Evolutionary conservation across 2,113 vertebrate species (phyloP).

Genomic region (Sapajus apella): DNA sequence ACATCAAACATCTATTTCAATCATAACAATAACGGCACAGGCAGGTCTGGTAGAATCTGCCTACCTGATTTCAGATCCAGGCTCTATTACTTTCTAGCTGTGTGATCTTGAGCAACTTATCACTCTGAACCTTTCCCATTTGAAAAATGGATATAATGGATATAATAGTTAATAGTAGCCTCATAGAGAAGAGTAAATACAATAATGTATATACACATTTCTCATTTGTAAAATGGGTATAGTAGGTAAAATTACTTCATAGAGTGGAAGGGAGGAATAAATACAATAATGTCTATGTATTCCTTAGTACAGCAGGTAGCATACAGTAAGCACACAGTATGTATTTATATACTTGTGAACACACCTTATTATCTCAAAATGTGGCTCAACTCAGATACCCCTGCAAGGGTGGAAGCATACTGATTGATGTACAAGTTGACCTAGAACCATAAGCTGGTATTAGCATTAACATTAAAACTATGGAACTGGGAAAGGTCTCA

Average conservation of each 20-base stretch:
- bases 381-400: not conserved
- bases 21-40: not conserved
- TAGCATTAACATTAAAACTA: not conserved
- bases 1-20: not conserved
- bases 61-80: constrained; percentile 17
- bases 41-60: not conserved
- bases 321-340: not conserved
- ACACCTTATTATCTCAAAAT: constrained; percentile 1
- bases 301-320: not conserved
- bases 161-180: not conserved
- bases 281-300: not conserved
- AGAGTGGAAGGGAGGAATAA: not conserved
- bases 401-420: not conserved
- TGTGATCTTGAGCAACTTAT: not conserved
- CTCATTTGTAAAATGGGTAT: not conserved
- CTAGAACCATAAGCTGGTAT: not conserved
- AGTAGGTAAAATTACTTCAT: not conserved
- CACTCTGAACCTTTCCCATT: not conserved
- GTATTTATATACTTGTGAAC: not conserved
- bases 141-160: not conserved
- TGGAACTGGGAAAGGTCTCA: not conserved
- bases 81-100: constrained; percentile 28
- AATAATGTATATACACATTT: not conserved
- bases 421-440: not conserved
- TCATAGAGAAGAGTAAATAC: not conserved